phyloP scores from a whole-genome alignment of 2,888 invertebrate genomes.

The Lottia gigantea region DNA sequence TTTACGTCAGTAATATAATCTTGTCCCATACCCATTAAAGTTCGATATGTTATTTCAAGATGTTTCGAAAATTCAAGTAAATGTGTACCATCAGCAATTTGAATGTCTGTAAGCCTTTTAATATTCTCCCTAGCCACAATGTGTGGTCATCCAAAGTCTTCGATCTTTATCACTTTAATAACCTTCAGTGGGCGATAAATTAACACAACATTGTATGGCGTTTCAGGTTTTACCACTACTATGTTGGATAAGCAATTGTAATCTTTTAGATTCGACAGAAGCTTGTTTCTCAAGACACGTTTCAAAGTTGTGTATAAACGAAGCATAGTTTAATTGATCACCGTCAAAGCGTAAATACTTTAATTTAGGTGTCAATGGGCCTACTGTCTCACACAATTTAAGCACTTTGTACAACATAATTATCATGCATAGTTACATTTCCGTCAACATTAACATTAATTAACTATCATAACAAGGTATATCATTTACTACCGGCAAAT shows the following conservation, averaged over 20 bases:
- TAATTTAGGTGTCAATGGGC: neutral
- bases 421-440: too few species aligned
- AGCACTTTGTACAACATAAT: neutral
- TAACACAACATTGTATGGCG: conserved; percentile 1
- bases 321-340: too few species aligned
- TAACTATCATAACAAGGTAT: neutral
- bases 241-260: neutral
- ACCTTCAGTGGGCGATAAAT: neutral
- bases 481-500: neutral
- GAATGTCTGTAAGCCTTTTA: neutral
- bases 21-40: neutral
- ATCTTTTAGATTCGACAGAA: too few species aligned
- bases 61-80: neutral
- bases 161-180: neutral
- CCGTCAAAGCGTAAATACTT: too few species aligned
- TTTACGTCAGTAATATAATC: neutral
- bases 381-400: neutral
- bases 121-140: neutral
- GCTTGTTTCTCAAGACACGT: too few species aligned
- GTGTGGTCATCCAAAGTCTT: neutral
- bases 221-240: neutral
- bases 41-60: neutral
- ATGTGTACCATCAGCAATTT: neutral
- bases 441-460: neutral
- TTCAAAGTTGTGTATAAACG: too few species aligned